A percentile compares a stretch with the other conserved stretches of the same genome.
Evolutionary conservation across 2,113 vertebrate species (phyloP).

Genomic region (Mellivora capensis): DNA sequence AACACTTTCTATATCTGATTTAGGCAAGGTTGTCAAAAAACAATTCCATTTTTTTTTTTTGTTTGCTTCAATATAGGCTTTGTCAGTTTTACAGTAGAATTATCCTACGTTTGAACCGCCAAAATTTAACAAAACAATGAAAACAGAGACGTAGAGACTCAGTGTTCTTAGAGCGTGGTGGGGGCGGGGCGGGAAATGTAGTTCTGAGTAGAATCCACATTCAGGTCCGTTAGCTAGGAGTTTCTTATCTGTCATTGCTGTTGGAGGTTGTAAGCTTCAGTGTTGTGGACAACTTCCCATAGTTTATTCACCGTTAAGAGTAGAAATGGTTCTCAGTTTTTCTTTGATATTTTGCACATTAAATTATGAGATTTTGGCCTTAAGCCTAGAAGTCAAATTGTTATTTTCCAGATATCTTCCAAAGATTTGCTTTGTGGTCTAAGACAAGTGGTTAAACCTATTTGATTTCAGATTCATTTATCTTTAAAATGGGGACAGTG

Average conservation of each 20-base stretch:
- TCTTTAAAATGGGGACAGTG: not conserved
- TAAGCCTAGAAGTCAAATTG: not conserved
- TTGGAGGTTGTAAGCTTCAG: not conserved
- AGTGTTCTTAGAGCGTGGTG: not conserved
- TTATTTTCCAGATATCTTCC: not conserved
- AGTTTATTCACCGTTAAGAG: not conserved
- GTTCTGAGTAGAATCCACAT: not conserved
- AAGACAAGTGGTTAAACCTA: not conserved
- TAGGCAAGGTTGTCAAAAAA: not conserved
- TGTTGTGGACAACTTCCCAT: not conserved
- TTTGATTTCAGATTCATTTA: constrained; percentile 31
- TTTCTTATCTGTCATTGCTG: not conserved
- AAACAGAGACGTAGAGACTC: not conserved
- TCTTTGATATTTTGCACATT: not conserved
- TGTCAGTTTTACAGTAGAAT: not conserved
- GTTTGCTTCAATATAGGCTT: not conserved
- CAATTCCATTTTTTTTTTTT: constrained; percentile 32
- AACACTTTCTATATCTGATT: not conserved
- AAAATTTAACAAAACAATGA: constrained; percentile 1
- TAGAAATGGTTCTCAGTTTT: not conserved
- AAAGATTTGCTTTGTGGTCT: not conserved
- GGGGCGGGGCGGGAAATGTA: too few species aligned
- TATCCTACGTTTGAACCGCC: not conserved
- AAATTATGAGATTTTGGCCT: not conserved
- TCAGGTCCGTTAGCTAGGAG: not conserved